Evolutionary conservation across 2,113 vertebrate genomes (phyloP).

Genomic region (Scolopax mira): DNA sequence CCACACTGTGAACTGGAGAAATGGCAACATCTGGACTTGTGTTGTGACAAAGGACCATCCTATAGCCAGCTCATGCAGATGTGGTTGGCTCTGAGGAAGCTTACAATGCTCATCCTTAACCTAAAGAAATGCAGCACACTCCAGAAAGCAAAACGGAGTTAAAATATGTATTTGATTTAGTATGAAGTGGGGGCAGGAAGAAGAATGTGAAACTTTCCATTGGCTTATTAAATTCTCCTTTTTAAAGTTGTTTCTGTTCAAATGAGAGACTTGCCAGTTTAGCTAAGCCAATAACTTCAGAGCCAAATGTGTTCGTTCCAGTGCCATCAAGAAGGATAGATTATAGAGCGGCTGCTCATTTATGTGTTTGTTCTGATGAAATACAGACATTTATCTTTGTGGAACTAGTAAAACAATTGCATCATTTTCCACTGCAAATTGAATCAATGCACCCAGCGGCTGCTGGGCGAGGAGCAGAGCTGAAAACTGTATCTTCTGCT

Average conservation of each 20-base stretch:
- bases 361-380: conserved; percentile 58
- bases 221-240: conserved; percentile 20
- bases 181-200: neutral
- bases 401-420: conserved; percentile 52
- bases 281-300: neutral
- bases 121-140: neutral
- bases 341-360: conserved; percentile 46
- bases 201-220: conserved; percentile 7
- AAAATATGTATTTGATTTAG: conserved; percentile 16
- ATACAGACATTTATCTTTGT: conserved; percentile 52
- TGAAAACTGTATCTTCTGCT: neutral
- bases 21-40: neutral
- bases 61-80: neutral
- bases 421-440: conserved; percentile 58
- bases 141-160: neutral
- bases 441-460: conserved; percentile 30
- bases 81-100: neutral
- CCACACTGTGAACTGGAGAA: neutral
- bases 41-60: neutral
- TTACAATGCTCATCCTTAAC: neutral
- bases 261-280: neutral
- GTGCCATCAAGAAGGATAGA: conserved; percentile 42
- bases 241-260: conserved; percentile 17
- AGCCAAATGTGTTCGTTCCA: conserved; percentile 41
- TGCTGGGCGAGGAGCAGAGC: neutral